These are phyloP conservation scores for Antitype chi DNA, from an alignment of 2,888 invertebrate genomes.

Conservation along the genomic window DNA sequence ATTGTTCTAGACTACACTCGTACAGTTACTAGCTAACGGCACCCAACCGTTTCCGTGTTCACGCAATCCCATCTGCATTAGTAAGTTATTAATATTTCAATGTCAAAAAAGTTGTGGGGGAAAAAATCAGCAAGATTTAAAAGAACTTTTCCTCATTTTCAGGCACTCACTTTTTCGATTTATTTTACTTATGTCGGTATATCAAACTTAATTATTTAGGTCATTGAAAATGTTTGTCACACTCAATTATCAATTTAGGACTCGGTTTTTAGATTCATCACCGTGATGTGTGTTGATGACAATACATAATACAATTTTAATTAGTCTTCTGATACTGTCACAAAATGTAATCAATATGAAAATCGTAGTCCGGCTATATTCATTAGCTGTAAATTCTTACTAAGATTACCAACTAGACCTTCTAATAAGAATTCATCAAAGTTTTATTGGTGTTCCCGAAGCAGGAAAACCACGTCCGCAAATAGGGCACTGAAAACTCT, in stretches of 20 bases:
- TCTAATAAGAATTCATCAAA: background rate
- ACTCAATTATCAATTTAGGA: background rate
- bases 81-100: constrained; percentile 67
- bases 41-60: constrained; percentile 85
- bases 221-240: background rate
- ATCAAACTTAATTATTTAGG: background rate
- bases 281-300: background rate
- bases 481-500: constrained; percentile 36
- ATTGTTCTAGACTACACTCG: constrained; percentile 87
- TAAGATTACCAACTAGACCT: background rate
- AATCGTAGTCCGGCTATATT: background rate
- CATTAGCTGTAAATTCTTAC: background rate
- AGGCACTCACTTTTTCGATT: background rate
- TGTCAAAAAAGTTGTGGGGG: constrained; percentile 3
- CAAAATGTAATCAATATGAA: background rate
- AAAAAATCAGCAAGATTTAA: background rate
- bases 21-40: constrained; percentile 88
- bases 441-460: constrained; percentile 3
- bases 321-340: background rate
- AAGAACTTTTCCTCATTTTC: background rate
- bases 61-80: constrained; percentile 81
- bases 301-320: constrained; percentile 1
- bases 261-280: background rate
- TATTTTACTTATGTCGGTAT: too few species aligned
- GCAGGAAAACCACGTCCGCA: constrained; percentile 11